Evolutionary conservation across 2,797 vertebrate species (phyloP).

Genomic region (Alosa sapidissima): DNA sequence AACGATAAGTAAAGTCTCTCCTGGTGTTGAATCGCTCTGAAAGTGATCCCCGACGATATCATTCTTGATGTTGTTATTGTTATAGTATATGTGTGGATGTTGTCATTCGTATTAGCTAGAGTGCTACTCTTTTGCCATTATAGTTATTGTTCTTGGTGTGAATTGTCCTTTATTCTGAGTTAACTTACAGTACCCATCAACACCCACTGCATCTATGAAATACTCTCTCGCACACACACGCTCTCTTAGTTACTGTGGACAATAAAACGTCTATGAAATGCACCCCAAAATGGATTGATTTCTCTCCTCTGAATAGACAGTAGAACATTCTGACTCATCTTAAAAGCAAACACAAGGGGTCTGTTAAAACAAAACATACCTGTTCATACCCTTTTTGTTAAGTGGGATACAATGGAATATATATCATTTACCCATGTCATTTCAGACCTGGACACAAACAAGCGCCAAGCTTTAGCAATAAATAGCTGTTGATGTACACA

Average conservation of each 20-base stretch:
- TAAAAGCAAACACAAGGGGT: not conserved
- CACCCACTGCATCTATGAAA: not conserved
- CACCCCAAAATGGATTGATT: not conserved
- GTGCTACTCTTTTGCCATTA: too few relatives aligned
- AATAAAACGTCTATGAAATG: not conserved
- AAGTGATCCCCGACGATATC: too few relatives aligned
- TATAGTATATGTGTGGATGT: too few relatives aligned
- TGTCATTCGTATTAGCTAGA: too few relatives aligned
- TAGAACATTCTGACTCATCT: not conserved
- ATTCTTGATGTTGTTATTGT: too few relatives aligned
- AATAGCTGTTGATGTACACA: not conserved
- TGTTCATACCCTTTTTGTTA: not conserved
- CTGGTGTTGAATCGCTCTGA: too few relatives aligned
- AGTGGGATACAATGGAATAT: not conserved
- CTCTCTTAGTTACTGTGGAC: not conserved
- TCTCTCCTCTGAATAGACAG: too few relatives aligned
- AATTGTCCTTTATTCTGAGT: too few relatives aligned
- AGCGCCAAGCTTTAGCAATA: not conserved
- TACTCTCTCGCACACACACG: too few relatives aligned
- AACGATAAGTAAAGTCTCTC: too few relatives aligned
- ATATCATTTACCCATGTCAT: not conserved
- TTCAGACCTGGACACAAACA: not conserved
- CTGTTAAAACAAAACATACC: not conserved
- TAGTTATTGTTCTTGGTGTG: too few relatives aligned
- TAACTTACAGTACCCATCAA: not conserved